A percentile compares a stretch with the other conserved stretches of the same genome.
These are phyloP conservation scores for Drosophila nasuta DNA, from an alignment of 1,140 invertebrate species.

Conservation along the genomic window DNA sequence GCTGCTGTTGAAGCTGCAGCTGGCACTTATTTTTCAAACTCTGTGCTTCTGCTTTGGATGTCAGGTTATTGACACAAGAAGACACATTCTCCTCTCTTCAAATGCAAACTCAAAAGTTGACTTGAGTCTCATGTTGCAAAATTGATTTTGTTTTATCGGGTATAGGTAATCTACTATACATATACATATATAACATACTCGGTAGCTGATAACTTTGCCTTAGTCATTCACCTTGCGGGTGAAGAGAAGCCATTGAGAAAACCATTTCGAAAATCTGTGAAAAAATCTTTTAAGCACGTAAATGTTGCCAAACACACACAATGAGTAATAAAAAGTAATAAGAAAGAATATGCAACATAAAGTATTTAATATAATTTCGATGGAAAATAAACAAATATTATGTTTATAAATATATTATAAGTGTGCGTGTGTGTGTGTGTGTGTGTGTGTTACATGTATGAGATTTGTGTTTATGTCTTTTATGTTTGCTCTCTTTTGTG, in stretches of 20 bases:
- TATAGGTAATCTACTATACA: too few relatives aligned
- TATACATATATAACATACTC: too few relatives aligned
- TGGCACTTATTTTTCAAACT: conserved; percentile 6
- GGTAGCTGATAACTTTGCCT: not conserved
- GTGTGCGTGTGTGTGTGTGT: not conserved
- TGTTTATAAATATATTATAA: too few relatives aligned
- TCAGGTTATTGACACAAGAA: conserved; percentile 66
- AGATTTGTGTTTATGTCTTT: conserved; percentile 13
- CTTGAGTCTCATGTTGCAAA: conserved; percentile 14
- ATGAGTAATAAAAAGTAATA: conserved; percentile 4
- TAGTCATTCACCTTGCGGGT: not conserved
- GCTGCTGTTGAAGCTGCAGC: conserved; percentile 11
- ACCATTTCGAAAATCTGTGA: not conserved
- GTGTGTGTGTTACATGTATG: not conserved
- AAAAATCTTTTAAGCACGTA: not conserved
- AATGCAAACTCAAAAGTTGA: conserved; percentile 7
- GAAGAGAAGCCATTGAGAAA: too few relatives aligned
- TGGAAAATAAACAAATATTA: conserved; percentile 9
- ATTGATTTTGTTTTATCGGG: not conserved
- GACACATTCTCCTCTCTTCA: conserved; percentile 5
- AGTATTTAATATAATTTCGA: conserved; percentile 6
- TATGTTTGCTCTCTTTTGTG: conserved; percentile 33
- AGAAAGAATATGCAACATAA: not conserved
- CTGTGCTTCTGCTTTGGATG: conserved; percentile 9
- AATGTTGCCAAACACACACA: not conserved